Evolutionary conservation across 2,888 invertebrate genomes (phyloP).

Genomic region (Ectropis crepuscularia): DNA sequence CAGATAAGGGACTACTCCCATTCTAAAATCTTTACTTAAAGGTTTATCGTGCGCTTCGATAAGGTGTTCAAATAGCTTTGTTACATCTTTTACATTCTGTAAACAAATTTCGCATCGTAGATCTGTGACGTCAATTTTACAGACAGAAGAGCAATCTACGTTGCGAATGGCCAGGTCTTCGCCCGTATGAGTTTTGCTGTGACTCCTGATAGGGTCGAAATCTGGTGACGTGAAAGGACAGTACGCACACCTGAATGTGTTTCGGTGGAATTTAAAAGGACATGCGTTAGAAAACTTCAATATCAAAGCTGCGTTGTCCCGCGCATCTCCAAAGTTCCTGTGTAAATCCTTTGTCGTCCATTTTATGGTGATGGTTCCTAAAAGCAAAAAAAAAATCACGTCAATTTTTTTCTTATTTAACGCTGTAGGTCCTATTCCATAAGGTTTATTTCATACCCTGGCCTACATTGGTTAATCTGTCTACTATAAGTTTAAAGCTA

Average conservation of each 20-base stretch:
- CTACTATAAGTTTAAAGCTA: neutral
- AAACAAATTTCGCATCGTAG: slow-evolving; percentile 19
- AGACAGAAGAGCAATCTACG: neutral
- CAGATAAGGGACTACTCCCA: slow-evolving; percentile 14
- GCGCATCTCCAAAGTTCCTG: slow-evolving; percentile 15
- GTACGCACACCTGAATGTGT: slow-evolving; percentile 66
- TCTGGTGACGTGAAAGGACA: slow-evolving; percentile 49
- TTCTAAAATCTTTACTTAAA: slow-evolving; percentile 5
- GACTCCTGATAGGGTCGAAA: slow-evolving; percentile 11
- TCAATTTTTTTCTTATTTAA: slow-evolving; percentile 4
- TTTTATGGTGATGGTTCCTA: slow-evolving; percentile 36
- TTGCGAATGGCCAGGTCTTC: slow-evolving; percentile 43
- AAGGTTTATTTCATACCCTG: neutral
- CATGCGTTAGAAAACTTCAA: slow-evolving; percentile 70
- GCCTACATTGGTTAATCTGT: neutral
- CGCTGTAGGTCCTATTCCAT: neutral
- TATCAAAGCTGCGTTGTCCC: slow-evolving; percentile 50
- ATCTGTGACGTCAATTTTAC: slow-evolving; percentile 21
- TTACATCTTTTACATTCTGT: slow-evolving; percentile 3
- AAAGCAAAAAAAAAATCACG: slow-evolving; percentile 14
- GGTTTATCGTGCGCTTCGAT: slow-evolving; percentile 18
- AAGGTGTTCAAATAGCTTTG: slow-evolving; percentile 17
- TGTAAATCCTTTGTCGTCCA: slow-evolving; percentile 31
- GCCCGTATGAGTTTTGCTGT: slow-evolving; percentile 45
- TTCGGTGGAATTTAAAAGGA: slow-evolving; percentile 71